A percentile compares a stretch with the other conserved stretches of the same genome.
These are phyloP conservation scores for Sceliomorpha sp. DNA, from an alignment of 2,888 invertebrate genomes.

Conservation along the genomic window DNA sequence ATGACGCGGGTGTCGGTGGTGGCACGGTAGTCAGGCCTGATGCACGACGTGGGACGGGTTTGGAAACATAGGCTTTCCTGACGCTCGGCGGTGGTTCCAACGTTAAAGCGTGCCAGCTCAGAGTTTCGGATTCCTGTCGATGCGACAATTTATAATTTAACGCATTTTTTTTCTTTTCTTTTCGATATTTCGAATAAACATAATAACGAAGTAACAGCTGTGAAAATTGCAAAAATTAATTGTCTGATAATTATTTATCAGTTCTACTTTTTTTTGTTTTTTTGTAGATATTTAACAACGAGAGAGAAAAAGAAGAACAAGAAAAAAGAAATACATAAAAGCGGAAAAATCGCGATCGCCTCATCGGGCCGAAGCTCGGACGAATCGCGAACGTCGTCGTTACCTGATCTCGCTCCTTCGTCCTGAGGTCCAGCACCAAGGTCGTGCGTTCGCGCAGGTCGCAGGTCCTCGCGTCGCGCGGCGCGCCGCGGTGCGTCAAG, in stretches of 20 bases:
- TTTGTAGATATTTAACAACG: too few species aligned
- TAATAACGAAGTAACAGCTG: too few species aligned
- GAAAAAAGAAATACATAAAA: too few species aligned
- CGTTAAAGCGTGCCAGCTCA: constrained; percentile 76
- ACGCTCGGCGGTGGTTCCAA: constrained; percentile 71
- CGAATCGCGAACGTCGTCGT: too few species aligned
- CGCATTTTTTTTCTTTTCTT: too few species aligned
- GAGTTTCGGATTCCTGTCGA: constrained; percentile 71
- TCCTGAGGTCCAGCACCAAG: constrained; percentile 77
- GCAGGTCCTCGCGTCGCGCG: constrained; percentile 65
- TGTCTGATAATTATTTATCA: too few species aligned
- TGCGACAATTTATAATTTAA: neutral
- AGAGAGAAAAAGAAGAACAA: too few species aligned
- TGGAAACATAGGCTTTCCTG: constrained; percentile 56
- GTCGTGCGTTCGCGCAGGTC: constrained; percentile 75
- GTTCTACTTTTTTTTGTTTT: too few species aligned
- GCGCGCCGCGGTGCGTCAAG: constrained; percentile 52
- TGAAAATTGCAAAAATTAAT: too few species aligned
- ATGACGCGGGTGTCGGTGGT: constrained; percentile 34
- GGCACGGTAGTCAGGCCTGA: constrained; percentile 21
- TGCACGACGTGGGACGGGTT: constrained; percentile 42
- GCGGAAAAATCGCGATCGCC: too few species aligned
- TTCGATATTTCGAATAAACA: too few species aligned
- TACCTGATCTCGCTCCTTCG: constrained; percentile 62
- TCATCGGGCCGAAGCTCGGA: too few species aligned